Conservation (phyloP, 2,113 vertebrate genomes). For the Bucco capensis region DNA sequence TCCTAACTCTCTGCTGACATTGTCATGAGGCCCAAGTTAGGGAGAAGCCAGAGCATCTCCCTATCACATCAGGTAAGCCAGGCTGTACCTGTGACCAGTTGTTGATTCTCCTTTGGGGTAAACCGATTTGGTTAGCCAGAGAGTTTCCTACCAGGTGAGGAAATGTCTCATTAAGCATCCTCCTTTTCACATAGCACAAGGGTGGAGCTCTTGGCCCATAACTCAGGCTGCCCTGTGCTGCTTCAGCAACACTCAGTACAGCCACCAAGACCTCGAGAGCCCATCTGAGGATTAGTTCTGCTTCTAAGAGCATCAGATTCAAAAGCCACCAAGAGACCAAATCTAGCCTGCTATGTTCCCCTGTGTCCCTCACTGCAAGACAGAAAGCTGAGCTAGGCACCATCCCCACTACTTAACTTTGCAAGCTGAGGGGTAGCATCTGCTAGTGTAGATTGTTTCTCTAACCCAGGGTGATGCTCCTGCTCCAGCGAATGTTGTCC, state of each 20-base stretch:
- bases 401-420: background rate
- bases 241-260: background rate
- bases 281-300: background rate
- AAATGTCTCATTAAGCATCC: background rate
- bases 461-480: constrained; percentile 76
- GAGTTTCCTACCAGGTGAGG: background rate
- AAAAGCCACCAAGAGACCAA: background rate
- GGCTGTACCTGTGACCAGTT: background rate
- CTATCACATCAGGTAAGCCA: background rate
- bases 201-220: background rate
- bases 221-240: background rate
- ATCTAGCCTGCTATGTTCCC: background rate
- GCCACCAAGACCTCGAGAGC: background rate
- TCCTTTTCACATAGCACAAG: background rate
- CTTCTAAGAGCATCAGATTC: background rate
- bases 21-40: background rate
- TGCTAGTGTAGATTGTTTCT: background rate
- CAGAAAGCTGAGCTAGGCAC: background rate
- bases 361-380: rapidly evolving
- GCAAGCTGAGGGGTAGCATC: background rate
- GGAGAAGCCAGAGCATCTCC: background rate
- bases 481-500: constrained; percentile 89
- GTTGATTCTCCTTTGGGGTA: background rate
- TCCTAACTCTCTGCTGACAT: background rate
- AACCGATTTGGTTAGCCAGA: background rate